phyloP scores from a whole-genome alignment of 1,140 invertebrate genomes.

The Brachionus plicatilis region DNA sequence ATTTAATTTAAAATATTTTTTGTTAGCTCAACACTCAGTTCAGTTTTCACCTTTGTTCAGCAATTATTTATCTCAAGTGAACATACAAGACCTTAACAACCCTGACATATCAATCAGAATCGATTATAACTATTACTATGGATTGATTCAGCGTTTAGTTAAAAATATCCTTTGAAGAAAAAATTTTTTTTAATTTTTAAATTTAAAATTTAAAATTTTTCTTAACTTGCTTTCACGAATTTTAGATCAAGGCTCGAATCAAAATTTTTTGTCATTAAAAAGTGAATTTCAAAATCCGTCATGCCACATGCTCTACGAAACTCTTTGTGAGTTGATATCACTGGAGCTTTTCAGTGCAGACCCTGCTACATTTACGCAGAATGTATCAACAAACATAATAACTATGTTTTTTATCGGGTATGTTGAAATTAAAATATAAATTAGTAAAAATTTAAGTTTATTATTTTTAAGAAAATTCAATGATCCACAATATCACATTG shows the following conservation, averaged over 20 bases:
- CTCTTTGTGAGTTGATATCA: slow-evolving; percentile 17
- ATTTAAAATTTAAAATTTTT: not conserved
- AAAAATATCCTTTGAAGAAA: slow-evolving; percentile 22
- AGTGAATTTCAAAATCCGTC: slow-evolving; percentile 39
- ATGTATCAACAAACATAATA: not conserved
- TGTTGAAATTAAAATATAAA: not conserved
- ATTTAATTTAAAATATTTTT: not conserved
- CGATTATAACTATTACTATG: slow-evolving; percentile 5
- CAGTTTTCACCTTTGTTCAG: slow-evolving; percentile 11
- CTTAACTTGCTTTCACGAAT: slow-evolving; percentile 21
- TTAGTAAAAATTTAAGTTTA: not conserved
- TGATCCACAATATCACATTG: slow-evolving; percentile 25
- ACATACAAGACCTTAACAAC: not conserved
- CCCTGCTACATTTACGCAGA: not conserved
- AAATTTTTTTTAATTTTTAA: not conserved
- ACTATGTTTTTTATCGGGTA: slow-evolving; percentile 33
- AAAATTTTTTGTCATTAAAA: not conserved
- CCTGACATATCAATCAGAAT: not conserved
- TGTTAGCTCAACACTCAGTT: not conserved
- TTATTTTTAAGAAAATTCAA: not conserved
- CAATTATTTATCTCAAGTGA: slow-evolving; percentile 23
- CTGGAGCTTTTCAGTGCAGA: not conserved
- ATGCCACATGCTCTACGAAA: slow-evolving; percentile 22
- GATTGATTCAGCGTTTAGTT: slow-evolving; percentile 1
- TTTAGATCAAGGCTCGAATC: not conserved